Conservation (phyloP, 2,888 invertebrate species). For the Chymomyza fuscimana region DNA sequence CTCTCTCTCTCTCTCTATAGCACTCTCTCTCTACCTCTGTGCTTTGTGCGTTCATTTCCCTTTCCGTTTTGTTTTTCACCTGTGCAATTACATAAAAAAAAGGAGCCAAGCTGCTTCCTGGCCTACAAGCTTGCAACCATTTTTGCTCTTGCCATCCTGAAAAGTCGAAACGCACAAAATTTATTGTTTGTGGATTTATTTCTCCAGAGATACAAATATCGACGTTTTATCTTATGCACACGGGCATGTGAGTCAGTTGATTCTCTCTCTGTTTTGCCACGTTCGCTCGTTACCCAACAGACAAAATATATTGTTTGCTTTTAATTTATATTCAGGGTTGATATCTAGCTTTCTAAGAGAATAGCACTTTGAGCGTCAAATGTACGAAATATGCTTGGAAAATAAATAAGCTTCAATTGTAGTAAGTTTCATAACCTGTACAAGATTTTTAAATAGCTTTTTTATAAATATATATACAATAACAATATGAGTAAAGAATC, state of each 20-base stretch:
- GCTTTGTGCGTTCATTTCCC: neutral
- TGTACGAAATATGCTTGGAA: neutral
- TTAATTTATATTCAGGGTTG: slow-evolving; percentile 10
- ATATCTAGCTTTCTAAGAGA: neutral
- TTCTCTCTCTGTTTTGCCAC: too few relatives aligned
- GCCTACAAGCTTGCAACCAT: neutral
- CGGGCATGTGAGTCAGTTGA: slow-evolving; percentile 6
- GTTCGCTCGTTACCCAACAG: slow-evolving; percentile 1
- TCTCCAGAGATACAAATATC: slow-evolving; percentile 38
- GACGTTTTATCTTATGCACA: slow-evolving; percentile 26
- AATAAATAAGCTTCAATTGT: neutral
- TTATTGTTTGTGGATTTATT: slow-evolving; percentile 45
- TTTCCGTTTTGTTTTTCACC: slow-evolving; percentile 19
- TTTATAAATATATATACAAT: too few relatives aligned
- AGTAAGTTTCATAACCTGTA: too few relatives aligned
- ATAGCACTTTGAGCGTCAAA: neutral
- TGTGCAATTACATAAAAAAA: slow-evolving; percentile 33
- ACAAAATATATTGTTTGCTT: slow-evolving; percentile 11
- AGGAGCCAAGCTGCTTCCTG: slow-evolving; percentile 13
- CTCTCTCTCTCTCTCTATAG: neutral
- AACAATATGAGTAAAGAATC: too few relatives aligned
- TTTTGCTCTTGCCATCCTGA: neutral
- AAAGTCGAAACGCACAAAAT: slow-evolving; percentile 25
- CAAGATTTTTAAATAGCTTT: too few relatives aligned
- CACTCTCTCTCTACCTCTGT: neutral